These are phyloP conservation scores for Trachythela sp. DNA, from an alignment of 64 coral and sea anemone genomes.

Conservation along the genomic window DNA sequence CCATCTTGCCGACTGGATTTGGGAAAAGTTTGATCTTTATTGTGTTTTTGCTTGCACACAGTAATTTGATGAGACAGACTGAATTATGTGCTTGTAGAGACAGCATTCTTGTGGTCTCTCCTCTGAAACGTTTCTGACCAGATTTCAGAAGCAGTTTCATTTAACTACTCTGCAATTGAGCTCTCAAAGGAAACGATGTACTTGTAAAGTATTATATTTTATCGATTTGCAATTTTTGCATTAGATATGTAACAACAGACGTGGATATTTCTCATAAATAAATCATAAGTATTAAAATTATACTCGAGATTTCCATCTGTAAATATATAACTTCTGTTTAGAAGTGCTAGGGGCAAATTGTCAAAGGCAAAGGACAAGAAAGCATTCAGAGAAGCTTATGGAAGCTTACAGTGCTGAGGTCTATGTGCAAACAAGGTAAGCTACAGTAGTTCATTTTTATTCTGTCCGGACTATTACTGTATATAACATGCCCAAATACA, in stretches of 20 bases:
- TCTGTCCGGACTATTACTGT: neutral
- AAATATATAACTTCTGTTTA: neutral
- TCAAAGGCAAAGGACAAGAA: neutral
- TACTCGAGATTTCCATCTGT: neutral
- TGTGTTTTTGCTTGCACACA: neutral
- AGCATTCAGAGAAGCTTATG: conserved; percentile 14
- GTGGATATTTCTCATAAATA: conserved; percentile 36
- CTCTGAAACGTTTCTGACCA: neutral
- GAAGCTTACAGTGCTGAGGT: conserved; percentile 25
- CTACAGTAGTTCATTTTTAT: neutral
- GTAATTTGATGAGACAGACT: neutral
- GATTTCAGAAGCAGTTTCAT: neutral
- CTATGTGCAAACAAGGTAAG: conserved; percentile 43
- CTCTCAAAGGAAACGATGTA: neutral
- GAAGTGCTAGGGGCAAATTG: neutral
- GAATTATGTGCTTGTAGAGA: neutral
- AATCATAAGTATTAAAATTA: neutral
- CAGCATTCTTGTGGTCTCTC: neutral
- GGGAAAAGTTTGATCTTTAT: neutral
- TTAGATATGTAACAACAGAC: neutral
- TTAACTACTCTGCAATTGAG: neutral
- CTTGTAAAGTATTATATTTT: neutral
- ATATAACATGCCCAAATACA: neutral
- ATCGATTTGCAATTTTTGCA: neutral
- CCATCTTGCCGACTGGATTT: neutral